Evolutionary conservation across 2,888 invertebrate species (phyloP), one percentile per base, ranked within the genome.

Genomic region (Idaea dimidiata): DNA sequence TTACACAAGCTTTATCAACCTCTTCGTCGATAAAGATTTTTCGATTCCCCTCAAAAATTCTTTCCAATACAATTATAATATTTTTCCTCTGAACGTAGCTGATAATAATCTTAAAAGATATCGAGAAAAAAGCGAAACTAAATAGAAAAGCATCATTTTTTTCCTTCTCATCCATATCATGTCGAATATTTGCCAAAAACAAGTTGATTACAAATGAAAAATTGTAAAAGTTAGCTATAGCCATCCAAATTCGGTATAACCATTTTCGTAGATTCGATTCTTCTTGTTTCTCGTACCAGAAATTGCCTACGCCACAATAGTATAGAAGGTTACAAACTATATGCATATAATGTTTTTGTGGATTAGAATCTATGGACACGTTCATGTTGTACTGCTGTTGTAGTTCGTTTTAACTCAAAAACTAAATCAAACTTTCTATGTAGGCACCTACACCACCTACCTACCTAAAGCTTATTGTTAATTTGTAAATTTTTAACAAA

Each of bases 341-440:
- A 70, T 82, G 82, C 10, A 81, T 62, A 60, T 71, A 83, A 59
- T 78, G 69, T 59, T 84, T 85, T 66, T 83, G 81, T 0, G 82
- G 80, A 17, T 84, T 73, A n/a, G 62, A 33, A 43, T 57, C 59
- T 64, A 31, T 16, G 17, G 24, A 32, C 62, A 61, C 61, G 62
- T 63, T 55, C 66, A 68, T 64, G 60, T 59, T 66, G 17, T 62
- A 60, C 24, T 58, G 59, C 43, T 62, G 18, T 57, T 18, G 16
- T 57, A 17, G 14, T 31, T 8, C 57, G 60, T 57, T 57, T 60
- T 17, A 17, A 54, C 17, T 17, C 18, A 58, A 54, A 43, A 17
- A 57, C 16, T 17, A 6, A 24, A 24, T 24, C 24, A 24, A 24
- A 24, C 24, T 24, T 5, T 24, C 1, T 24, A 24, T 24, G 24